These are phyloP conservation scores for Esox niger DNA, from an alignment of 2,113 vertebrate species.

Conservation along the genomic window DNA sequence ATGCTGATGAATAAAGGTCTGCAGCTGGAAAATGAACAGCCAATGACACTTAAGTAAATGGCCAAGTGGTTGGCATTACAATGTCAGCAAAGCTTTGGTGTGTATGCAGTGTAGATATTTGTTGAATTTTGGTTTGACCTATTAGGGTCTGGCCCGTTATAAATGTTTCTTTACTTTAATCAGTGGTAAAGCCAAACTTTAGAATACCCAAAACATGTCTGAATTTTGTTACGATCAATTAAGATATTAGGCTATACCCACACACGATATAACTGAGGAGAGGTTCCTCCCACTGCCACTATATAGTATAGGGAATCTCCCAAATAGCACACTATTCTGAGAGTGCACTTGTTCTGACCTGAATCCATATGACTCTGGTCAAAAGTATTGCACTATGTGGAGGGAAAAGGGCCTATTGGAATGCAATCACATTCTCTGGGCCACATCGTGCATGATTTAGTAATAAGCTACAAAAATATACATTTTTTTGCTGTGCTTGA, in stretches of 20 bases:
- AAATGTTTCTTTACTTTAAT: constrained; percentile 27
- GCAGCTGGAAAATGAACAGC: constrained; percentile 17
- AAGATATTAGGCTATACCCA: not conserved
- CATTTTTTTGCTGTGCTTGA: not conserved
- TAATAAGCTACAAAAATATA: not conserved
- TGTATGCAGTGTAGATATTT: not conserved
- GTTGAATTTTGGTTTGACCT: constrained; percentile 35
- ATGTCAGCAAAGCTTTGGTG: not conserved
- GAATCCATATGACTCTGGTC: too few relatives aligned
- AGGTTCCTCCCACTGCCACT: not conserved
- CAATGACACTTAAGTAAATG: constrained; percentile 18
- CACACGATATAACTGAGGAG: not conserved
- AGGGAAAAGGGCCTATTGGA: too few relatives aligned
- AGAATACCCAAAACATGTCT: constrained; percentile 22
- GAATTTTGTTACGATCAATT: constrained; percentile 13
- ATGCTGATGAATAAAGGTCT: constrained; percentile 1
- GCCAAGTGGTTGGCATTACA: not conserved
- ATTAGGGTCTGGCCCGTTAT: constrained; percentile 15
- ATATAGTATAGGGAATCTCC: too few relatives aligned
- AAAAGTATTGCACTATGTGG: too few relatives aligned
- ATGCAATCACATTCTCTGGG: too few relatives aligned
- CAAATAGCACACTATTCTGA: too few relatives aligned
- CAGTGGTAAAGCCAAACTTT: constrained; percentile 34
- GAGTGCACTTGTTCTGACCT: too few relatives aligned
- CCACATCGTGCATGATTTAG: not conserved